Conservation (phyloP, 2,888 invertebrate genomes). For the Troides helena region DNA sequence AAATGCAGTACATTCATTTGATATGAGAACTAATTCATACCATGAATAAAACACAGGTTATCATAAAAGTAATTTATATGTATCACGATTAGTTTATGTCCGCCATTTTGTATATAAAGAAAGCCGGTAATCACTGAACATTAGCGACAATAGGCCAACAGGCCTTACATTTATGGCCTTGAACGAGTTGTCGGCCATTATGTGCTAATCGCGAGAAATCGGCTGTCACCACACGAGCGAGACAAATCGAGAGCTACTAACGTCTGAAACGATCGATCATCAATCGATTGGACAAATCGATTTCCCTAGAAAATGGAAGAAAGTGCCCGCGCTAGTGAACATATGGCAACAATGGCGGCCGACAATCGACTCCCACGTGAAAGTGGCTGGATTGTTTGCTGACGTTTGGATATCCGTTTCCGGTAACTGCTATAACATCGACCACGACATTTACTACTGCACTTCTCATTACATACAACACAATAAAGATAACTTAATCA, state of each 20-base stretch:
- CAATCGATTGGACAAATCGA: constrained; percentile 30
- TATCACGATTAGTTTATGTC: too few species aligned
- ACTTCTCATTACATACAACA: too few species aligned
- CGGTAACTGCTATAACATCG: neutral
- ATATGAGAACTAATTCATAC: too few species aligned
- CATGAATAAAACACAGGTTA: too few species aligned
- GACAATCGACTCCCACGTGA: constrained; percentile 55
- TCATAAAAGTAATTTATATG: too few species aligned
- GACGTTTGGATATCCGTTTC: constrained; percentile 3
- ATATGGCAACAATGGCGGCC: constrained; percentile 16
- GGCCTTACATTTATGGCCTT: too few species aligned
- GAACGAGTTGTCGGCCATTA: constrained; percentile 5
- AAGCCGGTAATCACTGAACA: too few species aligned
- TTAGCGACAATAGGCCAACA: too few species aligned
- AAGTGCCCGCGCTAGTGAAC: constrained; percentile 50
- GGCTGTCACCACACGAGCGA: constrained; percentile 6
- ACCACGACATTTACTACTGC: too few species aligned
- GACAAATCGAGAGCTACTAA: constrained; percentile 11
- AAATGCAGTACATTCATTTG: too few species aligned
- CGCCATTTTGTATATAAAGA: too few species aligned
- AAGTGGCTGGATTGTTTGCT: constrained; percentile 51
- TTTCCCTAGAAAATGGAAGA: constrained; percentile 48
- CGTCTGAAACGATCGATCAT: constrained; percentile 9
- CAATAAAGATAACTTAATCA: too few species aligned
- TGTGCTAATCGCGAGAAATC: constrained; percentile 22